Base-by-base conservation (phyloP, 2,888 invertebrate genomes). In the Priocnemis perturbator region DNA sequence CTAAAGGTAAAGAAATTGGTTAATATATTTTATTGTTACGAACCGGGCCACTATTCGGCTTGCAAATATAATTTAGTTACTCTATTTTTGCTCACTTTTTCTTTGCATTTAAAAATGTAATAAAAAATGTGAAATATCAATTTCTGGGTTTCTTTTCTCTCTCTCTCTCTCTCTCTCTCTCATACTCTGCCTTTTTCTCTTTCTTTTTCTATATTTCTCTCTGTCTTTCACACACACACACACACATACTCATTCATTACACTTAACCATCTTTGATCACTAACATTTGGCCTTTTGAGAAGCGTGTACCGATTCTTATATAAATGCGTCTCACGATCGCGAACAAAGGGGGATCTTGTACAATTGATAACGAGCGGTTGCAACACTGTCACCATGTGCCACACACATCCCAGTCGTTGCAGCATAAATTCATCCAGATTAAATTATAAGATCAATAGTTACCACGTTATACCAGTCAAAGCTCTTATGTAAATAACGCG, bases 121-220 rank as follows among this genome's bases (percentile, higher is more conserved):
- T 81, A 69, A 76, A 78, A 71, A 73, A 52, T 67, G 47, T 71
- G 55, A 76, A 69, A 76, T 68, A 78, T 74, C 61, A 48, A 67
- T 67, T 58, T 55, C 19, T 69, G 73, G 60, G 58, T 75, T 72
- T 72, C 53, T 59, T 68, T 80, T 71, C 48, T 64, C 26, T 55
- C 65, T 71, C 52, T 74, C 69, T 65, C 60, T 17, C 45, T 19
- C 48, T 30, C 30, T 26, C 56, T 57, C 23, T 20, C 37, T 14
- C 64, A 61, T 37, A 56, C 55, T 59, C 68, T 59, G 55, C 20
- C 20, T 58, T 19, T 44, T 19, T 37, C 14, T 37, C 37, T 11
- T 3, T 11, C 37, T 11, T 1, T 37, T 11, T 11, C 14, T 37
- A 3, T 11, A 2, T 37, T 11, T 37, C 11, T 37, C 14, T 37